Evolutionary conservation across 2,113 vertebrate species (phyloP), one percentile per base, ranked within the genome.

Genomic region (Oenanthe oenanthe): DNA sequence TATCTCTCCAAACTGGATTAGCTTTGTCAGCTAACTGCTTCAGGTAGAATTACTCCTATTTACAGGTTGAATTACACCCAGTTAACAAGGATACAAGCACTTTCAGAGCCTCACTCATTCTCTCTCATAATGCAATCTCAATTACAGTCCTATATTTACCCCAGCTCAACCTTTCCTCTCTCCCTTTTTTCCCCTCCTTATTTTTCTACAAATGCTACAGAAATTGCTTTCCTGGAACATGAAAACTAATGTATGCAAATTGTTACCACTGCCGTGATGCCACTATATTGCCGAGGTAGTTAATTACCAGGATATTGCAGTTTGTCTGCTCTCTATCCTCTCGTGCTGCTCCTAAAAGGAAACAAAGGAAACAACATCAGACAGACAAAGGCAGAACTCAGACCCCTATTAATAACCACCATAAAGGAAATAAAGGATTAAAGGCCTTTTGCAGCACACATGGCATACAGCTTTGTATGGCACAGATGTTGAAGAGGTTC

Each of bases 391-490:
- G 61, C 76, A 93, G 73, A 95, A 79, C 71, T 95, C 82, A 77
- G 93, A 53, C 47, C 75, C 71, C 77, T 94, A 60, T 91, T 96
- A 97, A 91, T 94, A 96, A 88, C 51, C 25, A 2, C 74, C 56
- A 80, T 92, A 89, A 95, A 95, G 95, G 89, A 94, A 97, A 97
- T 95, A 87, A 94, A 94, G 93, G 89, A 94, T 92, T 97, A 95
- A 89, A 91, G 60, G 58, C 71, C 67, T 40, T 61, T 95, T 12
- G 8, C 79, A 89, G 67, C 63, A 85, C 79, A 92, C 92, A 89
- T 88, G 76, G 67, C 65, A 81, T 51, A 36, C 53, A 84, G 70
- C 86, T 89, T 67, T 80, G 5, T 71, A n/a, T 17, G 34, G 45
- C 87, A 94, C 70, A 95, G 82, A 91, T 89, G 78, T 58, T 88